These are phyloP conservation scores for Macrotrachela quadricornifera DNA, from an alignment of 1,140 invertebrate genomes.

Conservation along the genomic window DNA sequence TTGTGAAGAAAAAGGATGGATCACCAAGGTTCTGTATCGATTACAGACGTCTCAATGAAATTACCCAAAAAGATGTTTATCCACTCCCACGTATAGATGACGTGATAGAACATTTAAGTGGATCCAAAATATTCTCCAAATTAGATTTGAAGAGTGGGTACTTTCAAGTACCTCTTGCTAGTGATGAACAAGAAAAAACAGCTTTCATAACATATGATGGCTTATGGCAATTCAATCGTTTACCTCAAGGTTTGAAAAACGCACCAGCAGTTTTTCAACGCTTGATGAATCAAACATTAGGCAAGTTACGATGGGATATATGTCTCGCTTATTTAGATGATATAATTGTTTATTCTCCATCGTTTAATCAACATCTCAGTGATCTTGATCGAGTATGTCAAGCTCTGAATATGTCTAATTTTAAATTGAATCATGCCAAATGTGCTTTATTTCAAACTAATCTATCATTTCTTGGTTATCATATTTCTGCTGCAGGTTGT, in stretches of 20 bases:
- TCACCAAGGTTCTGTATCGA: background rate
- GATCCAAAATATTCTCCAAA: background rate
- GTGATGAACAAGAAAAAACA: background rate
- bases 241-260: constrained; percentile 10
- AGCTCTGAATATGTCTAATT: no score
- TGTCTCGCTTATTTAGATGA: no score
- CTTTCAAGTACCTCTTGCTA: background rate
- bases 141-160: background rate
- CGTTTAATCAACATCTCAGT: no score
- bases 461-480: no score
- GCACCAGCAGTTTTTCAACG: constrained; percentile 9
- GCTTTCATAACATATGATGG: constrained; percentile 1
- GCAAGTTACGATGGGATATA: no score
- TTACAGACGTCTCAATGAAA: background rate
- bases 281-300: constrained; percentile 9
- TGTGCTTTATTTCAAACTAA: no score
- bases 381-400: no score
- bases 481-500: no score
- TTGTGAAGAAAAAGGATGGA: background rate
- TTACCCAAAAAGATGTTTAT: background rate
- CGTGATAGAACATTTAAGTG: background rate
- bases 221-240: background rate
- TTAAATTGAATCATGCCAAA: no score
- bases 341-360: no score
- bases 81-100: background rate